Conservation (phyloP, 1,140 invertebrate species). For the Dendroctonus valens region DNA sequence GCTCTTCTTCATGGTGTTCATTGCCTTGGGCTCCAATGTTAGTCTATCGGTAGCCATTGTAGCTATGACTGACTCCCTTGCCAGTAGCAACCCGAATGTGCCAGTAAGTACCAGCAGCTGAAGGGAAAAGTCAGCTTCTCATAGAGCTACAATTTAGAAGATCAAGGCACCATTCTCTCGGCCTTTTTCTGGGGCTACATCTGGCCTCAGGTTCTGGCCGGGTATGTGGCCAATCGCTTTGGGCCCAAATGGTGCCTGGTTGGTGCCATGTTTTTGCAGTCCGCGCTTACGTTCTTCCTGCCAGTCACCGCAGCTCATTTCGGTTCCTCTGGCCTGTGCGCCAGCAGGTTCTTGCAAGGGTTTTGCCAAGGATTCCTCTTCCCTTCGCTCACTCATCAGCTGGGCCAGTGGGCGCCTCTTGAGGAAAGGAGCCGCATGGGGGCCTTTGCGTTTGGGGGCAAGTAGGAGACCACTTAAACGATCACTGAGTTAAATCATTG, state of each 20-base stretch:
- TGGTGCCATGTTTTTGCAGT: constrained; percentile 54
- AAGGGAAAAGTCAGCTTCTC: neutral
- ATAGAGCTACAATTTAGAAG: constrained; percentile 22
- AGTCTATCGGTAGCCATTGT: constrained; percentile 66
- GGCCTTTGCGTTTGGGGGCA: constrained; percentile 61
- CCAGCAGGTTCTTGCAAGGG: constrained; percentile 70
- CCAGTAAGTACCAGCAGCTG: constrained; percentile 40
- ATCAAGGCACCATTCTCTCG: constrained; percentile 57
- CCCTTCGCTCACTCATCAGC: constrained; percentile 72
- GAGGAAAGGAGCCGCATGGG: constrained; percentile 59
- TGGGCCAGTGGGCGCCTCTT: constrained; percentile 73
- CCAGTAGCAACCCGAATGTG: constrained; percentile 38
- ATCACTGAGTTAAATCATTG: neutral
- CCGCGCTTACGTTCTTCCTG: constrained; percentile 52
- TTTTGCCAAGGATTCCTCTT: constrained; percentile 76
- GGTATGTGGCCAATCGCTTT: constrained; percentile 62
- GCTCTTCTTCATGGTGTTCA: constrained; percentile 51
- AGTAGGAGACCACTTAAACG: constrained; percentile 4
- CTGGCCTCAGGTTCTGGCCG: constrained; percentile 62
- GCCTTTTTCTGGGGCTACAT: constrained; percentile 68
- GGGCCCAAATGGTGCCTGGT: constrained; percentile 64
- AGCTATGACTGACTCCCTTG: constrained; percentile 61
- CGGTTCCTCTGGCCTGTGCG: constrained; percentile 61
- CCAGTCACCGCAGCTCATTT: constrained; percentile 49
- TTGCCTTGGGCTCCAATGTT: constrained; percentile 59